Conservation (phyloP, 2,113 vertebrate genomes). For the Cnemophilus loriae region DNA sequence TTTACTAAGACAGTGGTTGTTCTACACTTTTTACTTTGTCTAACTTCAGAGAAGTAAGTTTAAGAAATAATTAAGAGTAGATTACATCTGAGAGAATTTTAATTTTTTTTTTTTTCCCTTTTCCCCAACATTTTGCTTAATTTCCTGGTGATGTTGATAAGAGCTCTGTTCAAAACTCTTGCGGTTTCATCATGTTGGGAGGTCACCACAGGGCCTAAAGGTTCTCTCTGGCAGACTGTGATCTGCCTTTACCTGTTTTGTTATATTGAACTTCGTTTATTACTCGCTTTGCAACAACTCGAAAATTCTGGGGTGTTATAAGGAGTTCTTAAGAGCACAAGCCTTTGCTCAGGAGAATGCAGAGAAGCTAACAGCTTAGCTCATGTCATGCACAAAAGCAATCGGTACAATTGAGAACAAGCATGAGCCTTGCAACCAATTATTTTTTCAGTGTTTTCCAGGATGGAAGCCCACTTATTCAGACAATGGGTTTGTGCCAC, state of each 20-base stretch:
- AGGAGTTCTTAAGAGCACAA: background rate
- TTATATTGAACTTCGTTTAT: background rate
- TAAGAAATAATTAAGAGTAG: background rate
- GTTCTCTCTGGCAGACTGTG: background rate
- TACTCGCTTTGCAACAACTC: background rate
- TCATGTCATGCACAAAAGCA: background rate
- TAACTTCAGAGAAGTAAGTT: background rate
- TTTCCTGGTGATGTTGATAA: background rate
- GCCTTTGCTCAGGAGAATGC: background rate
- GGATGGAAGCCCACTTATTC: background rate
- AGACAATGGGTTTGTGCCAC: background rate
- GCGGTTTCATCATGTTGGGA: background rate
- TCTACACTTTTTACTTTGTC: background rate
- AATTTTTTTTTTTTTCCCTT: rapidly evolving
- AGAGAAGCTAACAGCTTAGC: background rate
- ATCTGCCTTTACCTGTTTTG: background rate
- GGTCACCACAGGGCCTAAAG: background rate
- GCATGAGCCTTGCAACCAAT: background rate
- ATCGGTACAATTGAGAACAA: background rate
- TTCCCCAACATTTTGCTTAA: background rate
- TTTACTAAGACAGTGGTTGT: background rate
- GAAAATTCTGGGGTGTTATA: background rate
- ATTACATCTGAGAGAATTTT: background rate
- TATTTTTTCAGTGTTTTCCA: background rate
- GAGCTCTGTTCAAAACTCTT: background rate